Evolutionary conservation across 2,113 vertebrate species (phyloP).

Genomic region (Pantherophis guttatus): DNA sequence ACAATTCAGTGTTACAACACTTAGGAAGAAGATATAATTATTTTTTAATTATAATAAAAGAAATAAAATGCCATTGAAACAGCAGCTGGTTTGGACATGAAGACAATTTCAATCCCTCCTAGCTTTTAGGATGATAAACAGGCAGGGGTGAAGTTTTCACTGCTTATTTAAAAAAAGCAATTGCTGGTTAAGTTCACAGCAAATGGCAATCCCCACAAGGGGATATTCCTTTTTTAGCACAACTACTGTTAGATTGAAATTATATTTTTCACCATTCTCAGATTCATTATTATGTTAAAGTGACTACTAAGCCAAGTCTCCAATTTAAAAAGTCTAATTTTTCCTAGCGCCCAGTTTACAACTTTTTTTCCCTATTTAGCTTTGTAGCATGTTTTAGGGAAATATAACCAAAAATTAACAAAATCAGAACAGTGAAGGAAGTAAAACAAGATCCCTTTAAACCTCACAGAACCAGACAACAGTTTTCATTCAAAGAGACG

Average conservation of each 20-base stretch:
- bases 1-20: neutral
- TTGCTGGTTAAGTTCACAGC: neutral
- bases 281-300: neutral
- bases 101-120: neutral
- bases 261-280: neutral
- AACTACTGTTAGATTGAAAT: neutral
- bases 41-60: neutral
- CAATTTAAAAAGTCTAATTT: neutral
- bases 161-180: neutral
- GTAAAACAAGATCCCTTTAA: too few relatives aligned
- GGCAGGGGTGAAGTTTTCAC: neutral
- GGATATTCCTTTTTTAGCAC: neutral
- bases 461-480: too few relatives aligned
- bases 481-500: too few relatives aligned
- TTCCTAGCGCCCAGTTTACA: neutral
- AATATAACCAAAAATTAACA: too few relatives aligned
- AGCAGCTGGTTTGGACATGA: neutral
- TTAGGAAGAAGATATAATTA: neutral
- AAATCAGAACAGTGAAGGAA: too few relatives aligned
- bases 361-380: neutral
- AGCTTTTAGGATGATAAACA: neutral
- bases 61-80: neutral
- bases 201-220: neutral
- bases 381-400: too few relatives aligned
- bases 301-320: neutral